A percentile compares a stretch with the other conserved stretches of the same genome.
Conservation (phyloP, 2,113 vertebrate genomes). For the Saccopteryx leptura region DNA sequence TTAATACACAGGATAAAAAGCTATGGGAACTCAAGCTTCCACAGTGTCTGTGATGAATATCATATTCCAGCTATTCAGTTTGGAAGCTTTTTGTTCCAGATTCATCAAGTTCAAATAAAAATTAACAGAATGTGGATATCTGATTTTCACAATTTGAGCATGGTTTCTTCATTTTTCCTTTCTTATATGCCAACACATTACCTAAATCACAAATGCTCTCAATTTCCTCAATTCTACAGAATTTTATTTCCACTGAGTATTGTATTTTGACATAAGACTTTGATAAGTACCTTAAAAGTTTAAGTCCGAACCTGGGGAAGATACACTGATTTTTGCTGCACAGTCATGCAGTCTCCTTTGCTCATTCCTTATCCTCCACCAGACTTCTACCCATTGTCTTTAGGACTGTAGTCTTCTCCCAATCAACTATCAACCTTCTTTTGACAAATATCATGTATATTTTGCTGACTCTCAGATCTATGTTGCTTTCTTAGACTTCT, state of each 20-base stretch:
- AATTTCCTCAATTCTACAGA: not conserved
- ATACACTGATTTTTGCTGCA: not conserved
- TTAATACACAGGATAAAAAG: slow-evolving; percentile 34
- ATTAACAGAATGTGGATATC: not conserved
- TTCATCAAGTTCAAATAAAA: slow-evolving; percentile 63
- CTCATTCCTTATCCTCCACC: not conserved
- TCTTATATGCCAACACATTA: not conserved
- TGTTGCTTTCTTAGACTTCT: not conserved
- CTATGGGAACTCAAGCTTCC: slow-evolving; percentile 25
- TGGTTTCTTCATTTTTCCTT: not conserved
- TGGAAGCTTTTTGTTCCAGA: slow-evolving; percentile 49
- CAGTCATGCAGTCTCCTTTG: not conserved
- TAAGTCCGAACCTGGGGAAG: not conserved
- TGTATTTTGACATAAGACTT: not conserved
- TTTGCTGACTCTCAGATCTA: not conserved
- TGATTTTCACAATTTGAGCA: not conserved
- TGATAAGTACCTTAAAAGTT: not conserved
- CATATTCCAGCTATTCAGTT: slow-evolving; percentile 61
- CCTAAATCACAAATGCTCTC: not conserved
- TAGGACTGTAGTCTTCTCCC: not conserved
- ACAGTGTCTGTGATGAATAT: slow-evolving; percentile 6
- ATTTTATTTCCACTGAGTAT: not conserved
- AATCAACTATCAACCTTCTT: not conserved
- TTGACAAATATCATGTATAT: not conserved
- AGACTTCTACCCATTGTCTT: not conserved